A percentile compares a stretch with the other conserved stretches of the same genome.
Conservation (phyloP, 2,888 invertebrate genomes). For the Coenonympha glycerion region DNA sequence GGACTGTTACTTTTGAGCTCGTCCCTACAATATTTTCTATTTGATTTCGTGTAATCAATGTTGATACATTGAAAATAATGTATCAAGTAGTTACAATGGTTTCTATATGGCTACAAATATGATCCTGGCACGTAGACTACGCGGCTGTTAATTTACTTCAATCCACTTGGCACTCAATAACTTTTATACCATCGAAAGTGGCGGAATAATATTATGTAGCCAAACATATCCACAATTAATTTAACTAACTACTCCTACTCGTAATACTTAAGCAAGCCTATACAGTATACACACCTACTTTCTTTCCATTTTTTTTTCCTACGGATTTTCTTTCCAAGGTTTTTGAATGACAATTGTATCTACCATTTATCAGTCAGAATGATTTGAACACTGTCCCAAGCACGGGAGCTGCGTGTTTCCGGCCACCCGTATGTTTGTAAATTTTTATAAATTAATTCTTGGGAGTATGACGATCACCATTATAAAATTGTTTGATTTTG, state of each 20-base stretch:
- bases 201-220: constrained; percentile 50
- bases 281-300: too few species aligned
- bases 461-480: not conserved
- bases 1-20: too few species aligned
- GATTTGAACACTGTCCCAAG: constrained; percentile 7
- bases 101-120: too few species aligned
- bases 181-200: constrained; percentile 49
- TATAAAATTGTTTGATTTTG: not conserved
- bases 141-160: constrained; percentile 66
- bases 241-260: constrained; percentile 7
- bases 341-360: constrained; percentile 7
- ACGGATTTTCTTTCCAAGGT: constrained; percentile 18
- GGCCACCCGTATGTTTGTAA: constrained; percentile 22
- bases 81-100: too few species aligned
- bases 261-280: constrained; percentile 14
- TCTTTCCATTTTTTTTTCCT: too few species aligned
- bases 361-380: not conserved
- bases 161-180: constrained; percentile 69
- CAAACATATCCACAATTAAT: constrained; percentile 24
- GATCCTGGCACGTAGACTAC: too few species aligned
- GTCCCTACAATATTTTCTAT: too few species aligned
- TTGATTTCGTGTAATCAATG: too few species aligned
- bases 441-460: constrained; percentile 4
- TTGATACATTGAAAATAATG: too few species aligned
- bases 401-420: constrained; percentile 16